Evolutionary conservation across 2,797 vertebrate genomes (phyloP), one percentile per base, ranked within the genome.

Genomic region (Dendrocincla fuliginosa): DNA sequence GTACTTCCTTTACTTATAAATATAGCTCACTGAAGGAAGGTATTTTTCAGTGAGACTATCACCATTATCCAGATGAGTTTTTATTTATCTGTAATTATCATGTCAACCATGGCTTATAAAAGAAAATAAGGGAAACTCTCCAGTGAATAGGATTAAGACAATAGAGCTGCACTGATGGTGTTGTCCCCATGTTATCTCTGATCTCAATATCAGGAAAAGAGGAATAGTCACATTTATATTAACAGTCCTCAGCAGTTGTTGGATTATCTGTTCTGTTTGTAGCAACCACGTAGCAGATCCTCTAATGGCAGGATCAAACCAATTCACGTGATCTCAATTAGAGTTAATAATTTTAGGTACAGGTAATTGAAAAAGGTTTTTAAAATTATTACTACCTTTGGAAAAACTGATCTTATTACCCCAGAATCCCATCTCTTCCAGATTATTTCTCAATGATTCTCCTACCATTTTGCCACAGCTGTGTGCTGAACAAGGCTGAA

Each of bases 1-100:
- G 17, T 88, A 27, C 79, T 86, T 95, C 44, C n/a, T 92, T 90
- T 84, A 73, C n/a, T 39, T 69, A 79, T 69, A 95, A 96, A 81
- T 91, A 49, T 19, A 91, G 65, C 64, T 73, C 27, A 3, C 37
- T 82, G 65, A 91, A 94, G 65, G 61, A 90, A 75, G 60, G 70
- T 18, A 71, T 67, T 78, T 41, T 82, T 88, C 30, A n/a, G 63
- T 27, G 27, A 24, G 57, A 46, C 71, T 69, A 57, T 81, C 61
- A 39, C 87, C 28, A 46, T 91, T 88, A 70, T 78, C 32, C 37
- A 84, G 77, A 22, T 91, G 70, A 6, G 17, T 25, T 85, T 91
- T 95, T 80, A 49, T 93, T 87, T 92, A 25, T 30, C 23, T 35
- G 0, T 69, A 78, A 30, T 61, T 94, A 42, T 33, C 4, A 11